Conservation (phyloP, 2,113 vertebrate species). For the Xerus inauris region DNA sequence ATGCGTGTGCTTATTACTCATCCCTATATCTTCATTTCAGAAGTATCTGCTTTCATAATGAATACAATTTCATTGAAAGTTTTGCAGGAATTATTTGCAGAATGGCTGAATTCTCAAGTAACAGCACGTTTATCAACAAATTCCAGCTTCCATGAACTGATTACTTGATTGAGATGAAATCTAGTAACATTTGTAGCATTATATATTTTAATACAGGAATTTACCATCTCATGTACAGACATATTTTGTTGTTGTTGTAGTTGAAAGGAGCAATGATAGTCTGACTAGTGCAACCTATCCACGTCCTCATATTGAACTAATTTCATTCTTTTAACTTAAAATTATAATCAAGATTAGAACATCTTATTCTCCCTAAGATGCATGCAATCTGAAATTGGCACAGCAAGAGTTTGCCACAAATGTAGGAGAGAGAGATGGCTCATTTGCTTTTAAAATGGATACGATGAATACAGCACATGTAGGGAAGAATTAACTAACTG, state of each 20-base stretch:
- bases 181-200: slow-evolving; percentile 18
- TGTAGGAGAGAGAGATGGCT: slow-evolving; percentile 81
- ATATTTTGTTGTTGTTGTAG: neutral
- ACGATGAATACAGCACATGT: slow-evolving; percentile 86
- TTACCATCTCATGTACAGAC: neutral
- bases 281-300: slow-evolving; percentile 46
- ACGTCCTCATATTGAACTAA: slow-evolving; percentile 67
- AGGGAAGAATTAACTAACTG: slow-evolving; percentile 89
- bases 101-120: slow-evolving; percentile 39
- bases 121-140: slow-evolving; percentile 49
- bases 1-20: neutral
- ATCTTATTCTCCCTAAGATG: slow-evolving; percentile 79
- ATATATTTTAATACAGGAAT: slow-evolving; percentile 15
- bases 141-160: slow-evolving; percentile 61
- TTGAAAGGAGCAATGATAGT: slow-evolving; percentile 55
- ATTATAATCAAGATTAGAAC: slow-evolving; percentile 83
- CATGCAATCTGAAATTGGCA: slow-evolving; percentile 81
- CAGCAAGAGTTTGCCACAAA: slow-evolving; percentile 79
- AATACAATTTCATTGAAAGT: slow-evolving; percentile 48
- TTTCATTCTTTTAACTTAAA: slow-evolving; percentile 84
- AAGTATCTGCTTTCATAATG: slow-evolving; percentile 18
- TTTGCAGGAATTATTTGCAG: slow-evolving; percentile 53
- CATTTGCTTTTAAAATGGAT: slow-evolving; percentile 89
- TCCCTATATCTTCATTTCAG: slow-evolving; percentile 6
- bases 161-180: slow-evolving; percentile 54